Percentiles rank a stretch among this genome's conserved stretches.
These are phyloP conservation scores for Clinocottus analis DNA, from an alignment of 2,113 vertebrate genomes.

Conservation along the genomic window DNA sequence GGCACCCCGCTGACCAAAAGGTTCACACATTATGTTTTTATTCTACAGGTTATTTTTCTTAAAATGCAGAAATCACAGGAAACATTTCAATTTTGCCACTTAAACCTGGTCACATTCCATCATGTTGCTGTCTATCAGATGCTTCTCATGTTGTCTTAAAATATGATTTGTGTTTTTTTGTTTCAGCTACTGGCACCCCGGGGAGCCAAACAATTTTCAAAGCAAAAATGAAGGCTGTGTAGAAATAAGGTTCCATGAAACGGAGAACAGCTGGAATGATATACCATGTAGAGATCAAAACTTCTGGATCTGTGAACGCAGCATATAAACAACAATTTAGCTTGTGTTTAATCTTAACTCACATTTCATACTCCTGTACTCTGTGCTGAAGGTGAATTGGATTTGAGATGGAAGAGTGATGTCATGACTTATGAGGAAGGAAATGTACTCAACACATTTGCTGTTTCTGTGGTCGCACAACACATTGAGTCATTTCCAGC, in stretches of 20 bases:
- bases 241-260: not conserved
- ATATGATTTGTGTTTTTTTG: not conserved
- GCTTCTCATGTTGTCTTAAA: not conserved
- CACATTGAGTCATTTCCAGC: not conserved
- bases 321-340: not conserved
- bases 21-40: not conserved
- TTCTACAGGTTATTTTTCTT: not conserved
- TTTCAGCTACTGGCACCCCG: conserved; percentile 4
- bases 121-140: not conserved
- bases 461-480: not conserved
- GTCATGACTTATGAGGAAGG: not conserved
- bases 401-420: not conserved
- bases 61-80: not conserved
- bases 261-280: conserved; percentile 17
- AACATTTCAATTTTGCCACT: not conserved
- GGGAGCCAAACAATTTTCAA: not conserved
- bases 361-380: not conserved
- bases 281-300: not conserved
- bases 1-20: conserved; percentile 12
- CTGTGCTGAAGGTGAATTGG: not conserved
- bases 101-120: not conserved
- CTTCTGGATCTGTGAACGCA: conserved; percentile 36
- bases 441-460: not conserved
- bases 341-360: not conserved
- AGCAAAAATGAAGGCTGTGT: not conserved